A percentile compares a stretch with the other conserved stretches of the same genome.
These are phyloP conservation scores for Gobio gobio DNA, from an alignment of 2,113 vertebrate genomes.

Conservation along the genomic window DNA sequence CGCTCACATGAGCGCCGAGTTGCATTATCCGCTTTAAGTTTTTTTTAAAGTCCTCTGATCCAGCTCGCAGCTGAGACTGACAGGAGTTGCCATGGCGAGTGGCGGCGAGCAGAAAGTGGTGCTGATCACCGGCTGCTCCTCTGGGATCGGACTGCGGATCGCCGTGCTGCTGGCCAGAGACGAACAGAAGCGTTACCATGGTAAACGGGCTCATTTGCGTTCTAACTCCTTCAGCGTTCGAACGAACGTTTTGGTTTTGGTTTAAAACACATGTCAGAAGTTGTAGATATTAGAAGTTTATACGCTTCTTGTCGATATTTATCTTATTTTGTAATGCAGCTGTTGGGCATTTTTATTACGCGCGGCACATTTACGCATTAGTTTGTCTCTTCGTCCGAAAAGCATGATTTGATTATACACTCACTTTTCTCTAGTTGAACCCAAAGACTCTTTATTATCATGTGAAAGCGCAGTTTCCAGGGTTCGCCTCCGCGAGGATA, in stretches of 20 bases:
- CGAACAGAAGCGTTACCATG: slow-evolving; percentile 81
- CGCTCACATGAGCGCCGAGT: slow-evolving; percentile 73
- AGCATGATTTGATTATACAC: slow-evolving; percentile 14
- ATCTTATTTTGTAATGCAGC: not conserved
- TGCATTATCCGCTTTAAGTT: slow-evolving; percentile 76
- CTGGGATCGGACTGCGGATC: slow-evolving; percentile 82
- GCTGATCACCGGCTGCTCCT: slow-evolving; percentile 85
- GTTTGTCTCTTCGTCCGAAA: not conserved
- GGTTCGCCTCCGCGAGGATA: slow-evolving; percentile 68
- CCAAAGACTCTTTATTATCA: slow-evolving; percentile 68
- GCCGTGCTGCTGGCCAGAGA: slow-evolving; percentile 81
- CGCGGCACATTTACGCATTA: not conserved
- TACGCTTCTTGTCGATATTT: not conserved
- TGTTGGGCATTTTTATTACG: not conserved
- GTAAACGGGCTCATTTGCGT: slow-evolving; percentile 73
- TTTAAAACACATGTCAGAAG: not conserved
- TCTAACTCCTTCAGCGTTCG: not conserved
- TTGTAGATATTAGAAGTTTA: not conserved
- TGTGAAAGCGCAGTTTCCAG: slow-evolving; percentile 74
- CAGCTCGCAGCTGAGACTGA: slow-evolving; percentile 66
- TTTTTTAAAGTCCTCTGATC: slow-evolving; percentile 71
- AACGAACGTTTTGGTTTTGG: not conserved
- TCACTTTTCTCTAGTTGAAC: slow-evolving; percentile 57
- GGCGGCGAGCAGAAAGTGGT: slow-evolving; percentile 80
- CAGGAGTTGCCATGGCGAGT: slow-evolving; percentile 77